Conservation (phyloP, 2,113 vertebrate genomes). For the Scopus umbretta region DNA sequence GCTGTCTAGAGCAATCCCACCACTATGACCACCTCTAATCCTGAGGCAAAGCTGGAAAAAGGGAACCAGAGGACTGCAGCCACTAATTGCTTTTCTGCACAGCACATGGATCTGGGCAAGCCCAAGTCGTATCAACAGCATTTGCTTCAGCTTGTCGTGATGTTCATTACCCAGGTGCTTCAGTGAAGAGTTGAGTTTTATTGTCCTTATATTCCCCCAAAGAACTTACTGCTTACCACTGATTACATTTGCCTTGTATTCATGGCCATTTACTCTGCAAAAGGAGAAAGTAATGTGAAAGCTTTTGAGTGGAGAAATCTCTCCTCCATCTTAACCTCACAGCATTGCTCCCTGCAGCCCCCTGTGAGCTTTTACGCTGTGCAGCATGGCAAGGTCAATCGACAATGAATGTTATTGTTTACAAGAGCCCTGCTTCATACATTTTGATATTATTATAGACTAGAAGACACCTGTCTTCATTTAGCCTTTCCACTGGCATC, state of each 20-base stretch:
- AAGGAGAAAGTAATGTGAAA: background rate
- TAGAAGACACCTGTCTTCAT: background rate
- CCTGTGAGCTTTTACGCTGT: background rate
- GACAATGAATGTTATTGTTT: background rate
- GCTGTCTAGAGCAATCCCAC: background rate
- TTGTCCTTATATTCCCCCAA: background rate
- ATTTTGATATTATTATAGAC: background rate
- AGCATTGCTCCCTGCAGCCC: background rate
- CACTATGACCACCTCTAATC: background rate
- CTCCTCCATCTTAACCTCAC: background rate
- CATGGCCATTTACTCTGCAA: background rate
- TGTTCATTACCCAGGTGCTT: background rate
- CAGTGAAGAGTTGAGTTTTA: background rate
- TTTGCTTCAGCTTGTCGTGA: background rate
- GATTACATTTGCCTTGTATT: background rate
- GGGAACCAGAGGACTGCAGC: background rate
- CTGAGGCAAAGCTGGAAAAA: background rate
- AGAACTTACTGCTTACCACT: background rate
- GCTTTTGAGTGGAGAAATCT: background rate
- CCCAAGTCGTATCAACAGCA: background rate
- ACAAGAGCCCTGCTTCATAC: background rate
- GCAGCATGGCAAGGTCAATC: background rate
- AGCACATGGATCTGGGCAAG: background rate
- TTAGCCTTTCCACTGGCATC: background rate
- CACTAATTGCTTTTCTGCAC: background rate